Evolutionary conservation across 2,888 invertebrate species (phyloP).

Genomic region (Leucophenga maculata): DNA sequence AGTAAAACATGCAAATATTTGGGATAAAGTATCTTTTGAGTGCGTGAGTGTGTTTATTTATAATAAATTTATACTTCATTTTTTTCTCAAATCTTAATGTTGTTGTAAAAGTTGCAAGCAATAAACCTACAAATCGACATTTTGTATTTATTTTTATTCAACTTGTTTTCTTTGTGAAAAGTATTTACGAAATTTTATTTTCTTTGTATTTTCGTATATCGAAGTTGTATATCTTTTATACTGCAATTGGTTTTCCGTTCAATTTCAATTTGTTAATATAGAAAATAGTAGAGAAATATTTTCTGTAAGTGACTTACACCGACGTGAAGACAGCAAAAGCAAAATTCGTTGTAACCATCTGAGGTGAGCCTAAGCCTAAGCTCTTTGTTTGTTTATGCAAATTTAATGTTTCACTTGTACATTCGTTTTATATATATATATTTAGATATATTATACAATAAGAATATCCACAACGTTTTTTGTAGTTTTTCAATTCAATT

Average conservation of each 20-base stretch:
- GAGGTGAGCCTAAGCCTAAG: conserved; percentile 22
- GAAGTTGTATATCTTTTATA: not conserved
- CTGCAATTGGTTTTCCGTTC: conserved; percentile 28
- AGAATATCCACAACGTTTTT: not conserved
- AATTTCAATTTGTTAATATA: conserved; percentile 3
- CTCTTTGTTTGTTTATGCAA: conserved; percentile 47
- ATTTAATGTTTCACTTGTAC: conserved; percentile 36
- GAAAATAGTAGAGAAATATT: not conserved
- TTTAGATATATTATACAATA: no score
- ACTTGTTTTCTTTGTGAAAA: not conserved
- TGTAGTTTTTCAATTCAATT: conserved; percentile 18
- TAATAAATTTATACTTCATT: not conserved
- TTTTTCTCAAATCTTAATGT: conserved; percentile 7
- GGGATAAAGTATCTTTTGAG: no score
- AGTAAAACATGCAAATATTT: no score
- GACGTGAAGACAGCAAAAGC: not conserved
- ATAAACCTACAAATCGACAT: conserved; percentile 15
- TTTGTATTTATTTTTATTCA: not conserved
- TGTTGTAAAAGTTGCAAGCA: conserved; percentile 12
- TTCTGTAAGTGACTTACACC: not conserved
- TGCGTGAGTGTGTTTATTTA: conserved; percentile 12
- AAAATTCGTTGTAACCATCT: conserved; percentile 36
- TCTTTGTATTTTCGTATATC: conserved; percentile 6
- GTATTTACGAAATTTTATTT: conserved; percentile 6
- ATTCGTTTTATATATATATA: not conserved